Percentiles rank a stretch among this genome's conserved stretches.
Evolutionary conservation across 2,888 invertebrate species (phyloP).

Genomic region (Rhorus exstirpatorius): DNA sequence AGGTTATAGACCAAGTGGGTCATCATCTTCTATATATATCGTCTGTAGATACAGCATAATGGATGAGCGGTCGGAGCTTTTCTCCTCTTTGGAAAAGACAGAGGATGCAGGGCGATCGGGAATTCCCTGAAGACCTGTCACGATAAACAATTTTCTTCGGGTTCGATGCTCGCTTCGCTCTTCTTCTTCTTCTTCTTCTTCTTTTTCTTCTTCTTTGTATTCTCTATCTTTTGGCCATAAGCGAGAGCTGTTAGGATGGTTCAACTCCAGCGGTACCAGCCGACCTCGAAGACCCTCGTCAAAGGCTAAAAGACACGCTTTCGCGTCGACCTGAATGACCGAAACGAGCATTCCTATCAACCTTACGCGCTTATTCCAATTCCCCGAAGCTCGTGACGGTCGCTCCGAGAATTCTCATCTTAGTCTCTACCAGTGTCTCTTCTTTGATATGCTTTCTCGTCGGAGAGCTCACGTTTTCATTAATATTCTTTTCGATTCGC

Average conservation of each 20-base stretch:
- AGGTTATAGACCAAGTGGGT: slow-evolving; percentile 41
- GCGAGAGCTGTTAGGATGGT: slow-evolving; percentile 48
- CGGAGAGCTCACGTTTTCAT: slow-evolving; percentile 59
- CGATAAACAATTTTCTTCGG: slow-evolving; percentile 63
- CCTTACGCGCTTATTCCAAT: slow-evolving; percentile 60
- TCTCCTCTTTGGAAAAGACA: slow-evolving; percentile 38
- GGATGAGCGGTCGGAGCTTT: slow-evolving; percentile 41
- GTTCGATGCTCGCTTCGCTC: slow-evolving; percentile 17
- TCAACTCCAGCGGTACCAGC: slow-evolving; percentile 25
- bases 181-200: slow-evolving; percentile 43
- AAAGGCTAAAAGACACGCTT: slow-evolving; percentile 60
- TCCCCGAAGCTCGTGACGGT: slow-evolving; percentile 54
- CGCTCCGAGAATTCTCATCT: slow-evolving; percentile 33
- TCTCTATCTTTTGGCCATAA: slow-evolving; percentile 37
- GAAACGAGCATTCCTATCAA: slow-evolving; percentile 39
- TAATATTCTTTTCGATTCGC: slow-evolving; percentile 63
- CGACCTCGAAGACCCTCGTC: slow-evolving; percentile 58
- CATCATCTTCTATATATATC: slow-evolving; percentile 22
- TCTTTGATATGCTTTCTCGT: slow-evolving; percentile 42
- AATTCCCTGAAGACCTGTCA: slow-evolving; percentile 45
- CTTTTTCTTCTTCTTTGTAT: slow-evolving; percentile 42
- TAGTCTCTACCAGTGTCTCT: slow-evolving; percentile 23
- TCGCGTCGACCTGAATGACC: slow-evolving; percentile 48
- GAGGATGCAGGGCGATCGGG: slow-evolving; percentile 2
- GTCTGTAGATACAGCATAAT: slow-evolving; percentile 7